phyloP scores from a whole-genome alignment of 2,797 vertebrate species.

The Danio aesculapii region DNA sequence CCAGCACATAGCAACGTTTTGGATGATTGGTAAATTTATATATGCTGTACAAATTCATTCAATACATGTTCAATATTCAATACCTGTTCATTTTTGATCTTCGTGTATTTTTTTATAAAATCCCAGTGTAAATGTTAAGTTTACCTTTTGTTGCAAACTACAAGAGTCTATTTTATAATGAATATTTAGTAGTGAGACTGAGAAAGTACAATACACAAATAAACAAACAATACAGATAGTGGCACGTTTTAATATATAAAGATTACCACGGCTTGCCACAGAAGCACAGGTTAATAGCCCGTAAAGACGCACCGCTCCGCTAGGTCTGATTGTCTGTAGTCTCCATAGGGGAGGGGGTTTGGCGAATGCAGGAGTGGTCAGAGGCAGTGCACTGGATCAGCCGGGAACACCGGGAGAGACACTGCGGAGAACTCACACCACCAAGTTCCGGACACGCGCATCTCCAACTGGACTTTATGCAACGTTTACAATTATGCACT shows the following conservation, averaged over 20 bases:
- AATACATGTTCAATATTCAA: no score
- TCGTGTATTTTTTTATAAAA: no score
- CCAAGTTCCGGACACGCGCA: slow-evolving; percentile 3
- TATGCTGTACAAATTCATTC: no score
- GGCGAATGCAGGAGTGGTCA: slow-evolving; percentile 56
- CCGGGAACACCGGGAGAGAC: slow-evolving; percentile 46
- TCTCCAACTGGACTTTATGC: background rate
- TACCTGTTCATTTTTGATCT: no score
- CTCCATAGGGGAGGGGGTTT: slow-evolving; percentile 25
- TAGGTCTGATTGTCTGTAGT: slow-evolving; percentile 10
- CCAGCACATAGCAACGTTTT: no score
- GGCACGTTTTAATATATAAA: background rate
- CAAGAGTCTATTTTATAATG: no score
- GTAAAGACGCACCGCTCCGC: slow-evolving; percentile 5
- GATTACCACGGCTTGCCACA: background rate
- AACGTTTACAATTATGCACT: slow-evolving; percentile 4
- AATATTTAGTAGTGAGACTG: no score
- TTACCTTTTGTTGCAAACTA: no score
- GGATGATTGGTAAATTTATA: no score
- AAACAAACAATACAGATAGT: background rate
- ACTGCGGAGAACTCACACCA: slow-evolving; percentile 54
- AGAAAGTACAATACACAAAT: no score
- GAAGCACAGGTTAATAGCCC: background rate
- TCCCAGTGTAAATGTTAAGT: no score
- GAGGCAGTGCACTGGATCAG: slow-evolving; percentile 40